These are phyloP conservation scores for Microplitis manilae DNA, from an alignment of 2,888 invertebrate species.

Conservation along the genomic window DNA sequence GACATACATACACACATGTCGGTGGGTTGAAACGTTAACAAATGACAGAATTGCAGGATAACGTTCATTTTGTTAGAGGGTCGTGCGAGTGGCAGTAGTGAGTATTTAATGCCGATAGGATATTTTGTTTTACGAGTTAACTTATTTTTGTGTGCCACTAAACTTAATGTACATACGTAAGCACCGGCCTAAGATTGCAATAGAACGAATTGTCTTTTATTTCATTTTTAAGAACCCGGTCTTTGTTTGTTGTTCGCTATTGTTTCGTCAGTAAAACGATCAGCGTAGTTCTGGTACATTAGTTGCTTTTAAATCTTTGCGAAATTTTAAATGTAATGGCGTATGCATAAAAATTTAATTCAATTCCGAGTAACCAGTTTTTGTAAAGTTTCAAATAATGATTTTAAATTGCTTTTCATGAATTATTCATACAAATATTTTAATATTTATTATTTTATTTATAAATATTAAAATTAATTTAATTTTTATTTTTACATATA, in stretches of 20 bases:
- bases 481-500: background rate
- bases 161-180: background rate
- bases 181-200: background rate
- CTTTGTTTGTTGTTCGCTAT: conserved; percentile 9
- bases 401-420: background rate
- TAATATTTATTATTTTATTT: background rate
- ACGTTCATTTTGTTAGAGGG: background rate
- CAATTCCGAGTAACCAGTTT: background rate
- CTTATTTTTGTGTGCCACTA: background rate
- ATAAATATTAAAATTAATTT: background rate
- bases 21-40: conserved; percentile 16
- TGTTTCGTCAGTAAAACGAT: background rate
- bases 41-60: conserved; percentile 27
- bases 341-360: background rate
- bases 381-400: background rate
- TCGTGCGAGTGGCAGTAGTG: background rate
- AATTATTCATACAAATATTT: background rate
- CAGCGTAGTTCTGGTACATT: background rate
- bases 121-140: background rate
- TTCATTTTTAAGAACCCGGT: conserved; percentile 1
- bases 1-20: conserved; percentile 17
- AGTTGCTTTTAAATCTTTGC: background rate
- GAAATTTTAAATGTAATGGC: background rate
- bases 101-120: background rate
- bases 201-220: background rate